Conservation (phyloP, 1,140 invertebrate genomes). For the Schlechtendalia chinensis region DNA sequence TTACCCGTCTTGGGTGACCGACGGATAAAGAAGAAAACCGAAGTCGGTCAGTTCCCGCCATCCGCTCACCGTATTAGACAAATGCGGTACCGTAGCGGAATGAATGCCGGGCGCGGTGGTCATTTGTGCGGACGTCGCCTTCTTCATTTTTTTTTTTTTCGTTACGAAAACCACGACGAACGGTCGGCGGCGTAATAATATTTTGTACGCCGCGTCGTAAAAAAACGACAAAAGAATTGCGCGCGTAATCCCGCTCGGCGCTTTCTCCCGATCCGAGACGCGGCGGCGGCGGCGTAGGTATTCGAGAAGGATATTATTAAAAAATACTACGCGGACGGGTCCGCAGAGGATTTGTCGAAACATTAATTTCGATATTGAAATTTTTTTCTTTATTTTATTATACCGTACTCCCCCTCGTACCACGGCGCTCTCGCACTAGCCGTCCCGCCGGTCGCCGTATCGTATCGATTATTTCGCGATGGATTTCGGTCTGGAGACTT, state of each 20-base stretch:
- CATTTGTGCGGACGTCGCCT: not conserved
- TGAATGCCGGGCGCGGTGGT: not conserved
- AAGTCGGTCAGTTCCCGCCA: not conserved
- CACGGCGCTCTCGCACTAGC: too few relatives aligned
- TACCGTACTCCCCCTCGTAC: not conserved
- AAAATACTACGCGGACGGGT: not conserved
- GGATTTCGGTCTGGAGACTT: not conserved
- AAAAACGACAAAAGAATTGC: slow-evolving; percentile 30
- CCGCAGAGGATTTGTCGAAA: slow-evolving; percentile 17
- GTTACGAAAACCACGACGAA: too few relatives aligned
- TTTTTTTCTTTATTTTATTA: slow-evolving; percentile 41
- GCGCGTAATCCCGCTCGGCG: not conserved
- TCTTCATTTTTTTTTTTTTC: not conserved
- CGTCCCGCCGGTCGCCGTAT: not conserved
- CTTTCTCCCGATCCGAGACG: not conserved
- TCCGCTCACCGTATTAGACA: not conserved
- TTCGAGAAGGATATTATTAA: slow-evolving; percentile 37
- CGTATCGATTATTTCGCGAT: slow-evolving; percentile 3
- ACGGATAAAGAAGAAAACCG: not conserved
- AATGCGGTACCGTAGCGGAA: not conserved
- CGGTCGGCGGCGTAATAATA: too few relatives aligned
- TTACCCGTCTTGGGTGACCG: too few relatives aligned
- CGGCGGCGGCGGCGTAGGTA: not conserved
- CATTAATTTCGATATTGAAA: slow-evolving; percentile 44
- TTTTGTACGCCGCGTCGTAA: slow-evolving; percentile 2